Conservation (phyloP, 2,888 invertebrate species). For the Spisula subtruncata region DNA sequence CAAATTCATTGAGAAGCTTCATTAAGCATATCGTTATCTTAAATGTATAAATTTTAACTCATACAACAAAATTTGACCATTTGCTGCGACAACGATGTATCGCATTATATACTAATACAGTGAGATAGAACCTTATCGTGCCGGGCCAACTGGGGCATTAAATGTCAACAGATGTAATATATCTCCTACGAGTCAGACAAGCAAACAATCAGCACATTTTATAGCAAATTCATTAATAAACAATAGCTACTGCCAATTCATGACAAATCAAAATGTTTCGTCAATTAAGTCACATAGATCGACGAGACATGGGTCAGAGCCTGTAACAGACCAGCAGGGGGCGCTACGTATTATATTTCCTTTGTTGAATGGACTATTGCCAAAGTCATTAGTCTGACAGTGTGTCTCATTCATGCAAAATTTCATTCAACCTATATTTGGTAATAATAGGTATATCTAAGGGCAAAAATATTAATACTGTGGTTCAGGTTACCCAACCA, state of each 20-base stretch:
- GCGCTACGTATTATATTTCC: slow-evolving; percentile 37
- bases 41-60: neutral
- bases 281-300: slow-evolving; percentile 23
- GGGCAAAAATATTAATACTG: no score
- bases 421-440: slow-evolving; percentile 20
- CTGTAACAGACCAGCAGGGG: slow-evolving; percentile 28
- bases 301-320: slow-evolving; percentile 27
- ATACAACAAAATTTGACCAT: neutral
- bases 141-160: no score
- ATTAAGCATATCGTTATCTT: neutral
- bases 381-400: slow-evolving; percentile 31
- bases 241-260: slow-evolving; percentile 44
- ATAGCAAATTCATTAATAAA: slow-evolving; percentile 34
- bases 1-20: neutral
- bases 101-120: no score
- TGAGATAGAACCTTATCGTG: no score
- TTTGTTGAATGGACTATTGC: slow-evolving; percentile 28
- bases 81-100: no score
- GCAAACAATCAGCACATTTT: slow-evolving; percentile 27
- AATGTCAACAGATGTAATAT: neutral
- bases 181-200: neutral
- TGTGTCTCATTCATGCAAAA: slow-evolving; percentile 29
- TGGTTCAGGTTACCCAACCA: no score
- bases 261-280: slow-evolving; percentile 49
- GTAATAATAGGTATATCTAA: neutral